Evolutionary conservation across 1,140 invertebrate species (phyloP).

Genomic region (Drosophila pruinosa): DNA sequence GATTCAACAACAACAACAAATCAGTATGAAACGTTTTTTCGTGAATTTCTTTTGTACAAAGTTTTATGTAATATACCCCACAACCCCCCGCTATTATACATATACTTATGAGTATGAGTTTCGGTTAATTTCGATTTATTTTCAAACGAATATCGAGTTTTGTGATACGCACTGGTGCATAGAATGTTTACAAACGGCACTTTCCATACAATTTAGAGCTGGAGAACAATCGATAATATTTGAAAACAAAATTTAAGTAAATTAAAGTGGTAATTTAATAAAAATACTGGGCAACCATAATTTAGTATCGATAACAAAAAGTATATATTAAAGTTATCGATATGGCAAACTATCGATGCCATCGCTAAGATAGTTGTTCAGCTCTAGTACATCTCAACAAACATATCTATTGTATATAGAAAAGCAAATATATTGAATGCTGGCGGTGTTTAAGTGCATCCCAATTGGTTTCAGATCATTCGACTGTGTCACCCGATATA

Average conservation of each 20-base stretch:
- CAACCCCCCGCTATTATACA: neutral
- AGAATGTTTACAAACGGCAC: constrained; percentile 51
- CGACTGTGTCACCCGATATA: constrained; percentile 25
- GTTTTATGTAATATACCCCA: constrained; percentile 32
- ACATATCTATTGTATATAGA: constrained; percentile 20
- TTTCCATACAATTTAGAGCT: constrained; percentile 2
- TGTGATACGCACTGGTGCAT: constrained; percentile 54
- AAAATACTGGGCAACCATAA: no score
- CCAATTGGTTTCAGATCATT: constrained; percentile 15
- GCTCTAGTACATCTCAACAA: constrained; percentile 16
- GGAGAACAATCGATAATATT: constrained; percentile 1
- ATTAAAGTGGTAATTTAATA: no score
- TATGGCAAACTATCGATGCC: neutral
- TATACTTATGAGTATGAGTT: constrained; percentile 31
- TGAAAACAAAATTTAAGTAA: neutral
- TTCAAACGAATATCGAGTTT: constrained; percentile 11
- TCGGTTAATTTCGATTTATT: constrained; percentile 27
- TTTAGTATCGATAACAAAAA: neutral
- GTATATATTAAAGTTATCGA: neutral
- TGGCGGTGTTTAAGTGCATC: constrained; percentile 5
- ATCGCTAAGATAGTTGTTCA: constrained; percentile 3
- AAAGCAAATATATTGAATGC: constrained; percentile 1
- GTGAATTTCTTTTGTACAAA: constrained; percentile 68
- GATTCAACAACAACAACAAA: constrained; percentile 18
- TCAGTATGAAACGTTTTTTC: constrained; percentile 71